Evolutionary conservation across 1,140 invertebrate genomes (phyloP).

Genomic region (Onthophagus taurus): DNA sequence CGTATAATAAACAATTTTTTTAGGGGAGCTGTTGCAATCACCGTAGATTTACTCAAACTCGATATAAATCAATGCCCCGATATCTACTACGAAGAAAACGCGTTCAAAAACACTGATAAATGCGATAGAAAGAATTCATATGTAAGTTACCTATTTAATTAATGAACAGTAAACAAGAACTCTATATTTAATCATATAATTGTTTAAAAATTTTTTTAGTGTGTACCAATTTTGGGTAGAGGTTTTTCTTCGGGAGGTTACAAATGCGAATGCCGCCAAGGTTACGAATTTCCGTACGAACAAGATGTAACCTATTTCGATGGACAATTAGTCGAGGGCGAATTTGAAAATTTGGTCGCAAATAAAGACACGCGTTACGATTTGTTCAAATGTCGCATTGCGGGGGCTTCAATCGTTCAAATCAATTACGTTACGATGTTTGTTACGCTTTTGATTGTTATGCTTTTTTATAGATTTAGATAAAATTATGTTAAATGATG

Average conservation of each 20-base stretch:
- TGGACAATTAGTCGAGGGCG: constrained; percentile 90
- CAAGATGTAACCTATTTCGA: constrained; percentile 92
- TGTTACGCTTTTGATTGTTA: neutral
- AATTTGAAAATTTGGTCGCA: constrained; percentile 78
- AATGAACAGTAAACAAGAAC: no score
- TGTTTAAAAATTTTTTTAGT: no score
- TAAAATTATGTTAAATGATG: no score
- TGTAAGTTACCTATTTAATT: no score
- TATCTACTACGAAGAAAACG: constrained; percentile 81
- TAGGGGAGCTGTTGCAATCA: constrained; percentile 90
- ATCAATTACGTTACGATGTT: constrained; percentile 20
- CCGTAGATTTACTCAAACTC: constrained; percentile 79
- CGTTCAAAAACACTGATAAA: constrained; percentile 91
- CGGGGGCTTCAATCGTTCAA: constrained; percentile 51
- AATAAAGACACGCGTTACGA: constrained; percentile 73
- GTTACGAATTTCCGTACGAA: constrained; percentile 95
- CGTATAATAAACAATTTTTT: constrained; percentile 29
- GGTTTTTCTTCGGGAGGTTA: constrained; percentile 91
- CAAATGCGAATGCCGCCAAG: constrained; percentile 96
- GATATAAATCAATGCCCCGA: constrained; percentile 94
- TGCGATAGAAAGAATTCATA: constrained; percentile 87
- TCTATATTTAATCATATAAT: no score
- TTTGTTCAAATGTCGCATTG: constrained; percentile 85
- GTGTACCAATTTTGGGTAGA: constrained; percentile 84
- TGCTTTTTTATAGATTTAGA: constrained; percentile 1